Evolutionary conservation across 2,888 invertebrate species (phyloP).

Genomic region (Lamproptera curius): DNA sequence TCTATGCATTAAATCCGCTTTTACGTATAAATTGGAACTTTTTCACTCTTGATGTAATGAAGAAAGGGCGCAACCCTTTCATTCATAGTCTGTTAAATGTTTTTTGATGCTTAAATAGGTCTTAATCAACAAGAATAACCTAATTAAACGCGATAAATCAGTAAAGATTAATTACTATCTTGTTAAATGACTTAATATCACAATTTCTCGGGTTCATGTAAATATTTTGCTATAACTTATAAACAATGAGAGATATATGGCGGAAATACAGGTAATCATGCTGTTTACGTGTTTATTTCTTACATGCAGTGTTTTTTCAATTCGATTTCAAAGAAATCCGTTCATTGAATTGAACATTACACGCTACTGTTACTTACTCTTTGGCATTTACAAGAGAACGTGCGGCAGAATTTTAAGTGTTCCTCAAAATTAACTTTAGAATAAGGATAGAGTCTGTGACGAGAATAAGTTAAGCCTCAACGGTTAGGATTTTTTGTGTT

Average conservation of each 20-base stretch:
- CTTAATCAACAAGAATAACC: too few species aligned
- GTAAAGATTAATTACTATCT: too few species aligned
- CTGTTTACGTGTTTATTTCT: conserved; percentile 6
- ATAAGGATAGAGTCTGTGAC: conserved; percentile 20
- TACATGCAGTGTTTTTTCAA: conserved; percentile 11
- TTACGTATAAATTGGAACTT: too few species aligned
- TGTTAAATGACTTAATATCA: too few species aligned
- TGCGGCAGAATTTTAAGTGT: conserved; percentile 23
- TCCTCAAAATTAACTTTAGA: conserved; percentile 22
- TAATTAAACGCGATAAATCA: too few species aligned
- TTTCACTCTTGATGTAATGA: background rate
- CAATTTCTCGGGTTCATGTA: too few species aligned
- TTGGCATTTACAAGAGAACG: conserved; percentile 21
- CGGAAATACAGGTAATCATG: conserved; percentile 1
- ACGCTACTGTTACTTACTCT: conserved; percentile 21
- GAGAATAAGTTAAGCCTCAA: conserved; percentile 9
- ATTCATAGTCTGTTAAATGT: too few species aligned
- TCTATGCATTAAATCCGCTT: too few species aligned
- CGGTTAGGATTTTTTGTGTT: background rate
- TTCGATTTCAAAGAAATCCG: conserved; percentile 16
- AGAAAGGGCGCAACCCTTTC: too few species aligned
- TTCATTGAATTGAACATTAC: conserved; percentile 21
- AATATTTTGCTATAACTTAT: too few species aligned
- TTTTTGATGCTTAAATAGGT: too few species aligned
- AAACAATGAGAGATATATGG: too few species aligned